These are phyloP conservation scores for Melanotaenia trifasciata DNA, from an alignment of 2,797 vertebrate genomes.

Conservation along the genomic window DNA sequence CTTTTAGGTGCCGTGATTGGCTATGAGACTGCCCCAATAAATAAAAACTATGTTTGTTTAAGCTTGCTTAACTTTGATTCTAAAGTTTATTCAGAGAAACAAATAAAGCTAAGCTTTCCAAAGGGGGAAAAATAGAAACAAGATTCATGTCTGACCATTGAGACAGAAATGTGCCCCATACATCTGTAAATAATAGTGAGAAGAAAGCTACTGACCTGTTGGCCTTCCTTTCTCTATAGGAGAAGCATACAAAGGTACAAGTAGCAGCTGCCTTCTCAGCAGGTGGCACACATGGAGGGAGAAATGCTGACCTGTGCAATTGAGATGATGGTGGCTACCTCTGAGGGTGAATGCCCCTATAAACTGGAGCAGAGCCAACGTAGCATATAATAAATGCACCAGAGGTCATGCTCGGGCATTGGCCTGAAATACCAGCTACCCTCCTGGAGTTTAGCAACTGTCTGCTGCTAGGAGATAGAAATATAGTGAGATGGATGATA, in stretches of 20 bases:
- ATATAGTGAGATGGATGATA: conserved; percentile 62
- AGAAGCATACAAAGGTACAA: conserved; percentile 37
- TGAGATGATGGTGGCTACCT: conserved; percentile 57
- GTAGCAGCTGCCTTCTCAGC: conserved; percentile 66
- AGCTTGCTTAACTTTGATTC: conserved; percentile 1
- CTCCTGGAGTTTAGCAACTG: conserved; percentile 65
- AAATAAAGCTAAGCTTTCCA: conserved; percentile 4
- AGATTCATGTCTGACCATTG: background rate
- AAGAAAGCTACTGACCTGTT: conserved; percentile 41
- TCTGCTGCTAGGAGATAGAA: conserved; percentile 60
- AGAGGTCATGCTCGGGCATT: conserved; percentile 66
- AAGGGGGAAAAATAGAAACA: conserved; percentile 1
- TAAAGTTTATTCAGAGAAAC: background rate
- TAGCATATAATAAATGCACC: conserved; percentile 73
- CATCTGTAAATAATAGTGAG: conserved; percentile 43
- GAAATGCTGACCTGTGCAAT: conserved; percentile 69
- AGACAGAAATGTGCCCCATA: conserved; percentile 25
- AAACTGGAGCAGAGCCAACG: conserved; percentile 70
- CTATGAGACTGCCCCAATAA: background rate
- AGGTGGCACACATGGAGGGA: conserved; percentile 50
- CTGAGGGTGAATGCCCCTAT: conserved; percentile 57
- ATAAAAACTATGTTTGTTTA: background rate
- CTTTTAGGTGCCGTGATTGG: conserved; percentile 33
- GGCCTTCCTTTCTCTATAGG: conserved; percentile 32
- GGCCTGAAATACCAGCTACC: conserved; percentile 69